Evolutionary conservation across 2,888 invertebrate species (phyloP), one percentile per base, ranked within the genome.

Genomic region (Acrobasis repandana): DNA sequence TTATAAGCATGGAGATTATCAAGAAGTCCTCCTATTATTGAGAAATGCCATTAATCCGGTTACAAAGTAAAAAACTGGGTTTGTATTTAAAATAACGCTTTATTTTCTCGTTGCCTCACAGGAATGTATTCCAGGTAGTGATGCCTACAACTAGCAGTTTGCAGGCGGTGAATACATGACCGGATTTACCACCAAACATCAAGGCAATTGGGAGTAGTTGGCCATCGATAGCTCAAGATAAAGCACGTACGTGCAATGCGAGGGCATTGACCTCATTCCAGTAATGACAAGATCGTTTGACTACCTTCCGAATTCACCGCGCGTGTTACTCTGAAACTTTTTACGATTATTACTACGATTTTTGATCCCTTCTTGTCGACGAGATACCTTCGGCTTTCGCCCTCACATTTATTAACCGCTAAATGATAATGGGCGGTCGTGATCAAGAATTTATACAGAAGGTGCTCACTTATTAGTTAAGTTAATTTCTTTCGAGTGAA

Each of bases 281-380:
- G 78, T 84, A 85, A 83, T 79, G 82, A 80, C 80, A 69, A 71
- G 76, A 84, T 80, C 82, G 79, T 82, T 84, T 76, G 75, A 77
- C 77, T 78, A 76, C 79, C 79, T 86, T 82, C 77, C 75, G 76
- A 85, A 89, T 88, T 88, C 88, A 79, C 71, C 82, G 84, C 87
- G 88, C 85, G 77, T 83, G 82, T 86, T 80, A 85, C 84, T 84
- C 81, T 73, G 74, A 82, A 88, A 88, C 85, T 87, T 89, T 88
- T 89, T 89, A 88, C 85, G 89, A 83, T 88, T 88, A 89, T 87
- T 84, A 78, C 86, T 79, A 82, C 82, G 86, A 84, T 86, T 88
- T 86, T 85, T 86, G 86, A 86, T 85, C 84, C 86, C 79, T 77
- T 78, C 79, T 75, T 77, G 77, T 75, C 74, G 74, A 69, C 73